phyloP scores from a whole-genome alignment of 2,113 vertebrate species.

The Sylvietta virens region DNA sequence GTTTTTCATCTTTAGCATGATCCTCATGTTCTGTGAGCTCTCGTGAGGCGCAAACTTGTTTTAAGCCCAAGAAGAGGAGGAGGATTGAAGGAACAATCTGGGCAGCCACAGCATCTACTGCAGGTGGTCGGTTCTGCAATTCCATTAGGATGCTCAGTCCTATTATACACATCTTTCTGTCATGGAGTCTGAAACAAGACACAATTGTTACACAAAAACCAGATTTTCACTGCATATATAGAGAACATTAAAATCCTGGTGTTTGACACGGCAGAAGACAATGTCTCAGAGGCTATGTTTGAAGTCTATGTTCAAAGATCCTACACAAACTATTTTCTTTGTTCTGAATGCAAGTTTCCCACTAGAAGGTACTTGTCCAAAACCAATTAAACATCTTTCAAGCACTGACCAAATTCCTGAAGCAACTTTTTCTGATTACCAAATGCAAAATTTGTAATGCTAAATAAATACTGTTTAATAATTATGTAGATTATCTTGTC shows the following conservation, averaged over 20 bases:
- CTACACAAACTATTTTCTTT: not conserved
- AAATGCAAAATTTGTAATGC: not conserved
- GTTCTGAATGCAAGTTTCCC: not conserved
- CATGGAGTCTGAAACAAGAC: conserved; percentile 82
- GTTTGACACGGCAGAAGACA: not conserved
- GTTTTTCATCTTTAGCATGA: conserved; percentile 69
- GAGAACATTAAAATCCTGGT: not conserved
- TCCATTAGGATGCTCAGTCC: conserved; percentile 93
- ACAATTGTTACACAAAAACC: not conserved
- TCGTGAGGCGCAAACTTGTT: conserved; percentile 87
- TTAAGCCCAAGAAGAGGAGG: conserved; percentile 93
- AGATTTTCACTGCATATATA: not conserved
- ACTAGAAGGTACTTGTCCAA: not conserved
- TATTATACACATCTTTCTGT: conserved; percentile 97
- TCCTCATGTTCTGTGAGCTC: conserved; percentile 81
- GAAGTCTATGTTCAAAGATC: not conserved
- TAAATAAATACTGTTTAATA: conserved; percentile 24
- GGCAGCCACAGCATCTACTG: conserved; percentile 80
- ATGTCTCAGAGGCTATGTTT: not conserved
- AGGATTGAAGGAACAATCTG: conserved; percentile 94
- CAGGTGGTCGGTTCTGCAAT: conserved; percentile 83
- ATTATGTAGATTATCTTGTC: not conserved
- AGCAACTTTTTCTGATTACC: not conserved
- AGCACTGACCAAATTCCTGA: not conserved
- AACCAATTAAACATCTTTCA: not conserved